Percentiles rank a stretch among this genome's conserved stretches.
phyloP scores from a whole-genome alignment of 2,888 invertebrate genomes.

The Drosophila neutralis region DNA sequence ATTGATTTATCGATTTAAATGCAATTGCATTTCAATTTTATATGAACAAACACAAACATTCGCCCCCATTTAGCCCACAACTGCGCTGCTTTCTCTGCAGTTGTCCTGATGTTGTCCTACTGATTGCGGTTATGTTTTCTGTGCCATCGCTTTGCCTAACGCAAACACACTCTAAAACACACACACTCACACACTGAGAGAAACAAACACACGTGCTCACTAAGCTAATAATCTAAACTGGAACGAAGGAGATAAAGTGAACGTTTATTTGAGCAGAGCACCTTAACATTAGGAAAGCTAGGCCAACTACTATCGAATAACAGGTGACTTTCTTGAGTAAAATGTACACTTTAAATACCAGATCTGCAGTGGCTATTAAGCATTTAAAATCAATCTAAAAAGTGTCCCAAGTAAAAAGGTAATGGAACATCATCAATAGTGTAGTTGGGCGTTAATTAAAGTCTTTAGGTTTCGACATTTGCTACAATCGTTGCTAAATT shows the following conservation, averaged over 20 bases:
- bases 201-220: constrained; percentile 11
- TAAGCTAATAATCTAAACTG: constrained; percentile 52
- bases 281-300: constrained; percentile 10
- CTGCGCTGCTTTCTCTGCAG: constrained; percentile 32
- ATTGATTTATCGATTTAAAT: constrained; percentile 72
- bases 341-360: background rate
- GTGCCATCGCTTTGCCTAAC: constrained; percentile 21
- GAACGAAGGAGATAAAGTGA: constrained; percentile 28
- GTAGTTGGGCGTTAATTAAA: background rate
- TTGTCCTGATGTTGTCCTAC: constrained; percentile 43
- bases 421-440: background rate
- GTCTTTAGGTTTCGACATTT: background rate
- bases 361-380: too few relatives aligned
- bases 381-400: background rate
- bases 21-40: constrained; percentile 62
- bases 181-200: constrained; percentile 2
- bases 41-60: constrained; percentile 56
- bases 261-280: background rate
- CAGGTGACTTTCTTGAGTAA: background rate
- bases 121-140: constrained; percentile 51
- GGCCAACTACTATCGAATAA: background rate
- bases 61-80: background rate
- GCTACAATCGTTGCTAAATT: background rate
- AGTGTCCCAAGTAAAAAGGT: background rate
- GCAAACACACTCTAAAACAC: constrained; percentile 9